Base-by-base conservation (phyloP, 2,888 invertebrate species). In the Rhyacophila evoluta region DNA sequence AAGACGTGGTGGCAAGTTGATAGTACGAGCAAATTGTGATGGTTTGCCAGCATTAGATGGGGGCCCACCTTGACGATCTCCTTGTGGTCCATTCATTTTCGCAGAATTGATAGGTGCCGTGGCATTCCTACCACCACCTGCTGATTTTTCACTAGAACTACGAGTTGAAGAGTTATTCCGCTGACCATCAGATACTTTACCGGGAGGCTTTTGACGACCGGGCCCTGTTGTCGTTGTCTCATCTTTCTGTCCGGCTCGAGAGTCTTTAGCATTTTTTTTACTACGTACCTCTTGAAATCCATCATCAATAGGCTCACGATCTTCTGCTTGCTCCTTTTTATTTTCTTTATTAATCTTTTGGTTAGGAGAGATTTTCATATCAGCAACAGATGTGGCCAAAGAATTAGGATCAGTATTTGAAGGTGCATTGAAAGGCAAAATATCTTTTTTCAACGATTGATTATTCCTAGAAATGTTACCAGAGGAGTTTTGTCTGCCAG, bases 251-350 rank as follows among this genome's bases (percentile, higher is more conserved):
- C 80, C 81, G 33, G 77, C 69, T 79, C 88, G 89, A 0, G 90
- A 85, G 74, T 93, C 94, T 84, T 94, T 94, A 0, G 92, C 92
- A 83, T 91, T 92, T 85, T 95, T 95, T 86, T 95, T 95, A 76
- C 94, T 95, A 79, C 95, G 92, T 5, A 96, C 96, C 86, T 96
- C 96, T 87, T 95, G 95, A 87, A 96, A 95, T 72, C 95, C 95
- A 84, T 93, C 93, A 75, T 93, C 92, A 78, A 93, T 91, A 25
- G 88, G 86, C 81, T 89, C 90, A 37, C 77, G 81, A 78, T 85
- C 86, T 36, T 91, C 91, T 15, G 85, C 82, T 74, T 83, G 83
- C 19, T 83, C 84, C 76, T 84, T 85, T 8, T 82, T 81, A 25
- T 74, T 68, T 55, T 83, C 81, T 83, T 89, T 91, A 75, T 89